These are phyloP conservation scores for Desmodus rotundus DNA, from an alignment of 2,113 vertebrate species.

Conservation along the genomic window DNA sequence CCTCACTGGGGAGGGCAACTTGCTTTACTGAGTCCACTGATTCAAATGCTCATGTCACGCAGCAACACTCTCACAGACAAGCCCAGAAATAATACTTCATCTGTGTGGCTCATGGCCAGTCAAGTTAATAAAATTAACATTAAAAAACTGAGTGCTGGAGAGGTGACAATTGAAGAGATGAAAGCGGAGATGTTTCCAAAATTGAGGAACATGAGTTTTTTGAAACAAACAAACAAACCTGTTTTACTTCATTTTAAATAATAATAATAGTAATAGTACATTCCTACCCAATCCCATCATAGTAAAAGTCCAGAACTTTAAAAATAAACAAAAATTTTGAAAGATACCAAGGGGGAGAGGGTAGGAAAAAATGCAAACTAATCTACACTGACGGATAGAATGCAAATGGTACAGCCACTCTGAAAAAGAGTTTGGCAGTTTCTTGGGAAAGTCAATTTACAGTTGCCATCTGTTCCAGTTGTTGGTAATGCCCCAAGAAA, in stretches of 20 bases:
- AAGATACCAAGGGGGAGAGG: neutral
- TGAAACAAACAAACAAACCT: neutral
- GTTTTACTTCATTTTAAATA: neutral
- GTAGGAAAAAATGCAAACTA: neutral
- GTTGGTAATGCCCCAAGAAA: neutral
- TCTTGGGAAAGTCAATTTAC: neutral
- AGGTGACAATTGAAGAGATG: neutral
- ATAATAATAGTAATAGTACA: neutral
- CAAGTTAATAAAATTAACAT: neutral
- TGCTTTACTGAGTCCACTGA: neutral
- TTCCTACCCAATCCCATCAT: neutral
- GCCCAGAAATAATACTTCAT: neutral
- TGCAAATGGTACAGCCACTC: neutral
- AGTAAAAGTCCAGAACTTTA: neutral
- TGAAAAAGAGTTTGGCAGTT: neutral
- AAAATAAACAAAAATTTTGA: neutral
- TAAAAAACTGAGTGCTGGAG: neutral
- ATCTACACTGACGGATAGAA: neutral
- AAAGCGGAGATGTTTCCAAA: neutral
- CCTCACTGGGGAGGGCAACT: neutral
- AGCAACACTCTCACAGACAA: neutral
- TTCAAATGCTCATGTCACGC: neutral
- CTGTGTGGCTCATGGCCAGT: neutral
- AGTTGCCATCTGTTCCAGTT: neutral
- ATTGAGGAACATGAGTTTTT: neutral